Conservation (phyloP, 1,140 invertebrate genomes). For the Neodiprion fabricii region DNA sequence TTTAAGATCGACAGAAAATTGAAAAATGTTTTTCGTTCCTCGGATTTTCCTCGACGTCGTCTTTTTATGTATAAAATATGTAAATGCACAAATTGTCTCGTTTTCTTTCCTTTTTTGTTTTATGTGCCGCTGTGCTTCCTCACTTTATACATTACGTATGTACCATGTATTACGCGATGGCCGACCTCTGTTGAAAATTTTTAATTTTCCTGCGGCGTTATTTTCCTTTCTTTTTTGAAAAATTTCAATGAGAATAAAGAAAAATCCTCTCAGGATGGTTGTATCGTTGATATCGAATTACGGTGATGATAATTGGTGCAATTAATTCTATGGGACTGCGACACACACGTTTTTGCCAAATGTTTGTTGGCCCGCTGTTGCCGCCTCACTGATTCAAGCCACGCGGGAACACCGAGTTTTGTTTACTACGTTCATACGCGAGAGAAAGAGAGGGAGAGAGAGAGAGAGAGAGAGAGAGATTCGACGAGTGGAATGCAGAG, state of each 20-base stretch:
- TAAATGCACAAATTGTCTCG: too few relatives aligned
- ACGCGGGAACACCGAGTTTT: slow-evolving; percentile 50
- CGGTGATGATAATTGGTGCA: neutral
- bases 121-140: too few relatives aligned
- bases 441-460: neutral
- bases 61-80: too few relatives aligned
- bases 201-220: too few relatives aligned
- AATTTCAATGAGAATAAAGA: neutral
- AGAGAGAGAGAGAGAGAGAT: slow-evolving; percentile 8
- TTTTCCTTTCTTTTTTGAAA: neutral
- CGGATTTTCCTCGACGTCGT: too few relatives aligned
- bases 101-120: too few relatives aligned
- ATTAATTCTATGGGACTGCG: slow-evolving; percentile 3
- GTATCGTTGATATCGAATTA: neutral
- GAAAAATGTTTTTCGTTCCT: too few relatives aligned
- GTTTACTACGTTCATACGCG: slow-evolving; percentile 38
- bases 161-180: too few relatives aligned
- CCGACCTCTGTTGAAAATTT: too few relatives aligned
- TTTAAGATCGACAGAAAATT: too few relatives aligned
- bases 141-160: too few relatives aligned
- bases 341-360: neutral
- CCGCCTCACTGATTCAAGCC: slow-evolving; percentile 49
- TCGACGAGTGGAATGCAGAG: neutral
- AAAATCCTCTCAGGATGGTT: neutral
- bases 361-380: slow-evolving; percentile 32